Percentiles rank a stretch among this genome's conserved stretches.
Evolutionary conservation across 30 jellyfish, hydroid and myxozoan genomes (phyloP).

Genomic region (Aurelia aurita): DNA sequence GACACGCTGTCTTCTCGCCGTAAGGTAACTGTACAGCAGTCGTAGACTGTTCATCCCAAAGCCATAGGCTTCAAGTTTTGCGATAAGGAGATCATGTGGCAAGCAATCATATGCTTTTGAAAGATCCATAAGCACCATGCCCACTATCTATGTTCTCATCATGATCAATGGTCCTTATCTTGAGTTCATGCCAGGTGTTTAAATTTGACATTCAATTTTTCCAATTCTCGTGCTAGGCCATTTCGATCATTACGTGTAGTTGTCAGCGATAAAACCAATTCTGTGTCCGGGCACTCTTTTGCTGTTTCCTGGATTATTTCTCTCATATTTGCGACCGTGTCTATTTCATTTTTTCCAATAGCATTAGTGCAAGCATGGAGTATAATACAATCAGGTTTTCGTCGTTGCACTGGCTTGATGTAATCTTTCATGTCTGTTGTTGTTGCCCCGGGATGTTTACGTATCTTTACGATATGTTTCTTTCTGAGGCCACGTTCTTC

Average conservation of each 20-base stretch:
- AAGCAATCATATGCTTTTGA: too few relatives aligned
- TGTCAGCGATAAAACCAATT: conserved; percentile 7
- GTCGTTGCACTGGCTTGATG: conserved; percentile 13
- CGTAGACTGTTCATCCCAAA: too few relatives aligned
- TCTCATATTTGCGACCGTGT: conserved; percentile 13
- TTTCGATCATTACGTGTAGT: not conserved
- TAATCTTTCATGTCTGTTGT: conserved; percentile 10
- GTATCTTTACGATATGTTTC: conserved; percentile 6
- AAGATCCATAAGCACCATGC: too few relatives aligned
- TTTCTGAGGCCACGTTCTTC: not conserved
- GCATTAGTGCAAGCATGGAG: conserved; percentile 21
- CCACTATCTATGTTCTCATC: too few relatives aligned
- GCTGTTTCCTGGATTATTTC: conserved; percentile 11
- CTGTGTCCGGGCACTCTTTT: too few relatives aligned
- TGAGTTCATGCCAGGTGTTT: too few relatives aligned
- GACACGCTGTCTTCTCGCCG: too few relatives aligned
- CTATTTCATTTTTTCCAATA: conserved; percentile 20
- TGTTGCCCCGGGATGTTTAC: conserved; percentile 23
- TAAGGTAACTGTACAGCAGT: too few relatives aligned
- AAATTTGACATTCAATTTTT: too few relatives aligned
- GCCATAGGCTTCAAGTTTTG: too few relatives aligned
- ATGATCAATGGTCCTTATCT: too few relatives aligned
- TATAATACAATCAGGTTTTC: not conserved
- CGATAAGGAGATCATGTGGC: too few relatives aligned
- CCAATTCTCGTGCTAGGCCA: not conserved